These are phyloP conservation scores for Seriola aureovittata DNA, from an alignment of 2,113 vertebrate species.

Conservation along the genomic window DNA sequence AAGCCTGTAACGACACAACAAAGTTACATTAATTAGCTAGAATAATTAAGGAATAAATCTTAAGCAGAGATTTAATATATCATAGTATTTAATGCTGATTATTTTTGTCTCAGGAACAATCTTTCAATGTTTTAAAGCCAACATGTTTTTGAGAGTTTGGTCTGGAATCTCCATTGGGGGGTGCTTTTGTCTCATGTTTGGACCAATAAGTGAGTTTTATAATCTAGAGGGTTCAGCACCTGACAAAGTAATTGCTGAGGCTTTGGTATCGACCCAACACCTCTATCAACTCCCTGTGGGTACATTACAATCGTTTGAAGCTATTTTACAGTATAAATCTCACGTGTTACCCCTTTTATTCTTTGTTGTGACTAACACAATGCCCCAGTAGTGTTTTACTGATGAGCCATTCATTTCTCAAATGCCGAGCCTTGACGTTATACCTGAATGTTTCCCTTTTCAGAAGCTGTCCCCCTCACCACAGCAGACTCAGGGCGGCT, in stretches of 20 bases:
- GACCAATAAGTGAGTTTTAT: not conserved
- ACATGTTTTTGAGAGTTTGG: conserved; percentile 11
- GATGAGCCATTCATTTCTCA: conserved; percentile 4
- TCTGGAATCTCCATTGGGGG: conserved; percentile 35
- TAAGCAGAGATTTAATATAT: not conserved
- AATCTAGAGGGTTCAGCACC: conserved; percentile 26
- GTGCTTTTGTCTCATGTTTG: conserved; percentile 48
- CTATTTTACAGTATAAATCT: conserved; percentile 30
- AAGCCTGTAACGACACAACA: not conserved
- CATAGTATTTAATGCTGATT: not conserved
- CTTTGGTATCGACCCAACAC: conserved; percentile 43
- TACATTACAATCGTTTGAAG: not conserved
- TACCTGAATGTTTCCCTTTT: conserved; percentile 9
- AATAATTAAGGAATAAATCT: not conserved
- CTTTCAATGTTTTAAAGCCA: not conserved
- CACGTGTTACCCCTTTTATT: conserved; percentile 13
- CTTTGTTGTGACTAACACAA: conserved; percentile 2
- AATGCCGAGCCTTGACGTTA: not conserved
- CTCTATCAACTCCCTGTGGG: conserved; percentile 28
- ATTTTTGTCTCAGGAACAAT: not conserved
- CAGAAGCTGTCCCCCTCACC: conserved; percentile 78
- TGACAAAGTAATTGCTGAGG: conserved; percentile 20
- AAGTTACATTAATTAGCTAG: not conserved
- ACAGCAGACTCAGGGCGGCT: conserved; percentile 80
- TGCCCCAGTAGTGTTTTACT: conserved; percentile 27